Evolutionary conservation across 2,888 invertebrate genomes (phyloP).

Genomic region (Diloba caeruleocephala): DNA sequence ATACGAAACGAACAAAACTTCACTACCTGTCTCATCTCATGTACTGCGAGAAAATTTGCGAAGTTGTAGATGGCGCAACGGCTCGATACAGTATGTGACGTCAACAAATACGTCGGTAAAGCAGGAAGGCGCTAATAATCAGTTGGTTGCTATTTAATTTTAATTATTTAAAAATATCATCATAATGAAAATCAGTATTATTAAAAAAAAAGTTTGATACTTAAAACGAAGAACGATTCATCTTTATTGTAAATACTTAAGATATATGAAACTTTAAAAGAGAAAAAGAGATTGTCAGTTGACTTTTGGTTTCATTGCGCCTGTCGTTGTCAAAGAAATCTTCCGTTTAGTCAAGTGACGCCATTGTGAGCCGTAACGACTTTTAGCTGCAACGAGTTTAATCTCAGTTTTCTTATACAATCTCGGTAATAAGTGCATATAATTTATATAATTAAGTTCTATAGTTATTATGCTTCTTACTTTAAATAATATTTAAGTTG

Average conservation of each 20-base stretch:
- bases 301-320: slow-evolving; percentile 61
- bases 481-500: slow-evolving; percentile 82
- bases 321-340: slow-evolving; percentile 71
- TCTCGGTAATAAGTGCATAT: slow-evolving; percentile 85
- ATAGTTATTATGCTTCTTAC: slow-evolving; percentile 79
- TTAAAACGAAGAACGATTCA: no score
- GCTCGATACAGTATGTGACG: slow-evolving; percentile 67
- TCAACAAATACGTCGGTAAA: slow-evolving; percentile 74
- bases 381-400: slow-evolving; percentile 90
- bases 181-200: not conserved
- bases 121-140: slow-evolving; percentile 55
- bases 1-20: slow-evolving; percentile 91
- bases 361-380: slow-evolving; percentile 96
- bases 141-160: slow-evolving; percentile 13
- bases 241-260: not conserved
- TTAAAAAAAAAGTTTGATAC: not conserved
- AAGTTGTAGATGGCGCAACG: slow-evolving; percentile 78
- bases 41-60: slow-evolving; percentile 61
- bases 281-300: slow-evolving; percentile 37
- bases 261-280: not conserved
- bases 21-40: slow-evolving; percentile 89
- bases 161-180: not conserved
- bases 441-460: slow-evolving; percentile 74
- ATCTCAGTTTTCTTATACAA: slow-evolving; percentile 92
- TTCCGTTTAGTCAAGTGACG: slow-evolving; percentile 91